phyloP scores from a whole-genome alignment of 1,140 invertebrate species.

The Sarcophaga bullata region DNA sequence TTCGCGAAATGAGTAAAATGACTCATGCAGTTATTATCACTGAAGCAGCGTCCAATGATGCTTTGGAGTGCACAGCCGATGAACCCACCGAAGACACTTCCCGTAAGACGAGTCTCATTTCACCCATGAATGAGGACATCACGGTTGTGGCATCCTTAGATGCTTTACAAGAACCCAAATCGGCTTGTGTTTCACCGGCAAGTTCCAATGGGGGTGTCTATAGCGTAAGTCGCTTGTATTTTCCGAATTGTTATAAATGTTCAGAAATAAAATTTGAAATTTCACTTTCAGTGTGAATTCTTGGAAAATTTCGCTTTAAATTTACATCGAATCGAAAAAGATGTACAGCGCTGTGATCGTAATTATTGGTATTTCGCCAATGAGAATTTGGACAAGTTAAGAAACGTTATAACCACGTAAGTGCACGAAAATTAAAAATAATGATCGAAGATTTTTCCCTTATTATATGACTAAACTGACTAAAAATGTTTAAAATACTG shows the following conservation, averaged over 20 bases:
- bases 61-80: slow-evolving; percentile 56
- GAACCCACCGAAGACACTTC: slow-evolving; percentile 61
- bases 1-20: slow-evolving; percentile 46
- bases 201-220: slow-evolving; percentile 89
- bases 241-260: not conserved
- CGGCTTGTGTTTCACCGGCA: slow-evolving; percentile 79
- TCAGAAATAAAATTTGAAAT: not conserved
- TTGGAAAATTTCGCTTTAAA: slow-evolving; percentile 90
- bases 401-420: slow-evolving; percentile 95
- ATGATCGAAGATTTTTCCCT: not conserved
- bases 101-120: slow-evolving; percentile 62
- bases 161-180: slow-evolving; percentile 67
- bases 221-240: slow-evolving; percentile 71
- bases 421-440: slow-evolving; percentile 50
- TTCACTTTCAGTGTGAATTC: slow-evolving; percentile 74
- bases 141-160: slow-evolving; percentile 61
- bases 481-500: not conserved
- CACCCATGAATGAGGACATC: slow-evolving; percentile 61
- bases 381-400: slow-evolving; percentile 87
- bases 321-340: slow-evolving; percentile 92
- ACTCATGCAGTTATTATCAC: slow-evolving; percentile 71
- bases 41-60: slow-evolving; percentile 68
- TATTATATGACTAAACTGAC: too few relatives aligned
- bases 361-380: slow-evolving; percentile 90
- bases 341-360: slow-evolving; percentile 91